Evolutionary conservation across 2,113 vertebrate species (phyloP), one percentile per base, ranked within the genome.

Genomic region (Ploceus nigricollis): DNA sequence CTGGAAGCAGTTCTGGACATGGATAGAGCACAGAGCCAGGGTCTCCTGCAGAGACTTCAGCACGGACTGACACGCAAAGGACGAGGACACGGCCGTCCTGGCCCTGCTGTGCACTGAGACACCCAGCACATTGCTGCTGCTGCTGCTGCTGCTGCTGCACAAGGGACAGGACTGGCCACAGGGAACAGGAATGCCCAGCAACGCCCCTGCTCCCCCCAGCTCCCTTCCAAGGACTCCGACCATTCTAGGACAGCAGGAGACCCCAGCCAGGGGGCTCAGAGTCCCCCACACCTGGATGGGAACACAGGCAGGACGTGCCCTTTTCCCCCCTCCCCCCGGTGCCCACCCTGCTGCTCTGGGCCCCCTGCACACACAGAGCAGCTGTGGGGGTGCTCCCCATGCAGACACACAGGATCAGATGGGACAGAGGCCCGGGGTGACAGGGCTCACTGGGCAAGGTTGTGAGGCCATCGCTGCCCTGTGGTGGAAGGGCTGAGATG

Each of bases 151-250:
- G 48, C 3, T 39, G 40, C 86, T 79, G 39, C 50, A 95, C 87
- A 33, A 73, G 79, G 66, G 65, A 93, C 23, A 2, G 91, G 79
- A 93, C 79, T 88, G 69, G 77, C 33, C 89, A 94, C 93, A 75
- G 89, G 79, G 47, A 92, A 93, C 90, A 94, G 0, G 6, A 60
- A 89, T 0, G 7, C 45, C n/a, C 1, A 71, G 51, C 64, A 45
- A n/a, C 4, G 24, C 54, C 69, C 42, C 10, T 64, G 47, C 64
- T 70, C 27, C 54, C 66, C 68, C 11, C 3, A 51, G 31, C 85
- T 35, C 58, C 75, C 42, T 77, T 60, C 39, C 39, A 30, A 50
- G 21, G 39, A 33, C 66, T 93, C 57, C 1, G 8, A 6, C 33
- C 0, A 1, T 45, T 56, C 42, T 1, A 10, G 33, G 50, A 27